These are phyloP conservation scores for Nebria salina DNA, from an alignment of 2,888 invertebrate genomes.

Conservation along the genomic window DNA sequence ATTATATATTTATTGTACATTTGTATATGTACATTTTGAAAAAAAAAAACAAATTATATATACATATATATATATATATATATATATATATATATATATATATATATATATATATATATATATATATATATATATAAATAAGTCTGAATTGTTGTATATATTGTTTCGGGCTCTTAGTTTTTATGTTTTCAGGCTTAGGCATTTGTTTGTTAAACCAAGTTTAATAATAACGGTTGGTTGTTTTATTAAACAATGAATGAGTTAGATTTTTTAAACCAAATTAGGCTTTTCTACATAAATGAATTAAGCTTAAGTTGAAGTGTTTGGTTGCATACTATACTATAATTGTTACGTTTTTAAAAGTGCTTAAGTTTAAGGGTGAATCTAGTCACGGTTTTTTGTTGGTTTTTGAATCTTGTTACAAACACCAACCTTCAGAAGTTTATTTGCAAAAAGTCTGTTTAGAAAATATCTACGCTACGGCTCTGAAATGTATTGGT, in stretches of 20 bases:
- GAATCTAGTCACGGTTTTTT: too few relatives aligned
- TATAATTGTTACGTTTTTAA: neutral
- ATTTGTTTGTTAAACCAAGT: neutral
- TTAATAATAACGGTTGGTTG: neutral
- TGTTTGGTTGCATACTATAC: neutral
- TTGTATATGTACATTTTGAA: slow-evolving; percentile 28
- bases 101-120: slow-evolving; percentile 6
- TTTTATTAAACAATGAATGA: neutral
- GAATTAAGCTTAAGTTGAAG: neutral
- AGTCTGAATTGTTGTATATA: slow-evolving; percentile 30
- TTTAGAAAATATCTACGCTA: slow-evolving; percentile 12
- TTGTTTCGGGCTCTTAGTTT: slow-evolving; percentile 9
- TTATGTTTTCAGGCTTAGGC: slow-evolving; percentile 6
- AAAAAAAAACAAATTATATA: slow-evolving; percentile 22
- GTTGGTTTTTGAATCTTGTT: neutral
- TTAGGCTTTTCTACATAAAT: neutral
- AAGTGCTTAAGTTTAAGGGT: neutral
- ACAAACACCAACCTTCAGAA: neutral
- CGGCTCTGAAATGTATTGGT: slow-evolving; percentile 2
- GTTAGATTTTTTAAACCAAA: neutral
- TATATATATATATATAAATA: slow-evolving; percentile 23
- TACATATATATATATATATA: too few relatives aligned
- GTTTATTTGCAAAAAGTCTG: neutral
- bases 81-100: slow-evolving; percentile 8
- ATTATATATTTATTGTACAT: too few relatives aligned